Base-by-base conservation (phyloP, 2,113 vertebrate species). In the Prionailurus viverrinus region DNA sequence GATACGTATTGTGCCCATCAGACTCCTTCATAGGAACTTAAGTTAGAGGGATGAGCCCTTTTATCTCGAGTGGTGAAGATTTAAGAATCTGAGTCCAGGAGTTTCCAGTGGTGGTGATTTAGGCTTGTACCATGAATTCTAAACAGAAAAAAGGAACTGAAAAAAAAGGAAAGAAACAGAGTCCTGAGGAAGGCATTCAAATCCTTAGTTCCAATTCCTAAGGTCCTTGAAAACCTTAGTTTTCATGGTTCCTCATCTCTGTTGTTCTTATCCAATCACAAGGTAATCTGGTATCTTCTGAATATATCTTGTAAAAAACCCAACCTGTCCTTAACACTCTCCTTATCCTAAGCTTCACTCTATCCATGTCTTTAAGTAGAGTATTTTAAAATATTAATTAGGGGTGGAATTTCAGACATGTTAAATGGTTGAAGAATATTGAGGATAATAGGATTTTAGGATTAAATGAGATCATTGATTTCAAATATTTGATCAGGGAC, bases 301-400 rank as follows among this genome's bases (percentile, higher is more conserved):
- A 58, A 74, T 31, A 68, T 16, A 90, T 27, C 15, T 73, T 48
- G 7, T 63, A 93, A 61, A 80, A 79, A 0, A 69, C 23, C 3
- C 11, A 33, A 4, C 1, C 74, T 69, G 45, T 58, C 36, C 21
- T 36, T 31, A 27, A 83, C 1, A 55, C 25, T 21, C 3, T 84
- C 12, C 4, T 79, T 88, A 55, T 51, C 27, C 25, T 85, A 91
- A 73, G 12, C n/a, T 84, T 94, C 58, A 58, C 33, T 91, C 29
- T 76, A 58, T 13, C 25, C 2, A 66, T 18, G 33, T 3, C 4
- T 71, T 88, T 78, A 19, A 78, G 86, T 81, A 85, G 23, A 93
- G 36, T 71, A 61, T 81, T 91, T 83, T 53, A n/a, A 89, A 89
- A 96, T 81, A 95, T 51, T 94, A 74, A 84, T 14, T 51, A 58